These are phyloP conservation scores for Drosophila tropicalis DNA, from an alignment of 1,140 invertebrate species.

Conservation along the genomic window DNA sequence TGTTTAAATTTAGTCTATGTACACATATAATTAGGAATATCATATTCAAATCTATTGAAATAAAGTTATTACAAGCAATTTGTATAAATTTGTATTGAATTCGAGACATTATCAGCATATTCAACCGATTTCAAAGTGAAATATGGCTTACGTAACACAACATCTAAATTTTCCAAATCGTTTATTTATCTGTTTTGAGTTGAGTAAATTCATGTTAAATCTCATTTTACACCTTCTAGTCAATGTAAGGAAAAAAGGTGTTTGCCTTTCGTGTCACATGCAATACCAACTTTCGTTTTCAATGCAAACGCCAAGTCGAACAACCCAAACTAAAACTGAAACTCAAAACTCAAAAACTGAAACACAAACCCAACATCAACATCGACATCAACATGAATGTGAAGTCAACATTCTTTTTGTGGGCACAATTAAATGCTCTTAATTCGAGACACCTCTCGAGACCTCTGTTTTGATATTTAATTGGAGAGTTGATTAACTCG, in stretches of 20 bases:
- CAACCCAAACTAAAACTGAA: conserved; percentile 26
- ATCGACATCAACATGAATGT: conserved; percentile 3
- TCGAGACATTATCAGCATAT: no score
- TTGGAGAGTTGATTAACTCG: conserved; percentile 70
- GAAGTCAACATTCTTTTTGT: conserved; percentile 67
- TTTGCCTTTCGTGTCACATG: conserved; percentile 51
- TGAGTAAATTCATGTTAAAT: conserved; percentile 31
- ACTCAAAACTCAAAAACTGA: conserved; percentile 19
- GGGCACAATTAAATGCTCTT: conserved; percentile 74
- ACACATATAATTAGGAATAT: no score
- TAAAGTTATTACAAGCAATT: no score
- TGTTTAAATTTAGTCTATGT: no score
- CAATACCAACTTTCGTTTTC: conserved; percentile 63
- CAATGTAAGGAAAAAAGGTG: conserved; percentile 25
- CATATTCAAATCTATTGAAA: no score
- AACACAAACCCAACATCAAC: background rate
- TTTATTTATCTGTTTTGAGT: background rate
- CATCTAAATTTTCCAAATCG: background rate
- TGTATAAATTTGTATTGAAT: no score
- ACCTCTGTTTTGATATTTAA: conserved; percentile 49
- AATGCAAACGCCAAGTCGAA: conserved; percentile 11
- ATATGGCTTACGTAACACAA: background rate
- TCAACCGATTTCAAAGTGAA: background rate
- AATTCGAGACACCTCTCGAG: conserved; percentile 39
- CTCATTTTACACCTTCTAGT: conserved; percentile 53